Evolutionary conservation across 30 jellyfish, hydroid and myxozoan genomes (phyloP).

Genomic region (Clytia hemisphaerica): DNA sequence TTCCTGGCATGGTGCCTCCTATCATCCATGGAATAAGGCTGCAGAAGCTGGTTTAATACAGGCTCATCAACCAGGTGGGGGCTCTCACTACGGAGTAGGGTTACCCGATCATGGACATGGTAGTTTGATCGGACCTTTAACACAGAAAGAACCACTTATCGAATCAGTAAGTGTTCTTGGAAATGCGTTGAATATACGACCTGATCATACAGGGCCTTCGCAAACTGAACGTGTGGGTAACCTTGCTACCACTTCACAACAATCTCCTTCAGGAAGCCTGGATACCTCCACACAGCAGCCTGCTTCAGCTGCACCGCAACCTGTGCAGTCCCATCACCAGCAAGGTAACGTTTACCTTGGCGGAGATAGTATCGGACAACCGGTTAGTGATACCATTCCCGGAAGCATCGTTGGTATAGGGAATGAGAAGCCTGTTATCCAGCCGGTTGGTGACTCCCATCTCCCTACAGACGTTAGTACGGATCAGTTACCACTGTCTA

Average conservation of each 20-base stretch:
- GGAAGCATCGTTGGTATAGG: conserved; percentile 2
- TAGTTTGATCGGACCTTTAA: not conserved
- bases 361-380: conserved; percentile 32
- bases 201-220: not conserved
- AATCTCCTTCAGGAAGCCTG: not conserved
- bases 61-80: conserved; percentile 3
- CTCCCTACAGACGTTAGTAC: not conserved
- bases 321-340: not conserved
- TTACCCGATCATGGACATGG: no score
- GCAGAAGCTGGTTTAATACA: not conserved
- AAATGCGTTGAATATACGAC: not conserved
- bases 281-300: conserved; percentile 1
- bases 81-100: not conserved
- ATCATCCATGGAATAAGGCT: not conserved
- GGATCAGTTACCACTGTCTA: no score
- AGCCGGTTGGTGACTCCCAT: not conserved
- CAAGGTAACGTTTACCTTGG: not conserved
- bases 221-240: not conserved
- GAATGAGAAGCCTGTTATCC: not conserved
- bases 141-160: conserved; percentile 27
- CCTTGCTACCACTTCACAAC: not conserved
- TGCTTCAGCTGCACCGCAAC: not conserved
- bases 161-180: conserved; percentile 43
- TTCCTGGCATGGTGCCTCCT: not conserved
- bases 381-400: conserved; percentile 28